These are phyloP conservation scores for Pachydiplax longipennis DNA, from an alignment of 2,888 invertebrate species.

Conservation along the genomic window DNA sequence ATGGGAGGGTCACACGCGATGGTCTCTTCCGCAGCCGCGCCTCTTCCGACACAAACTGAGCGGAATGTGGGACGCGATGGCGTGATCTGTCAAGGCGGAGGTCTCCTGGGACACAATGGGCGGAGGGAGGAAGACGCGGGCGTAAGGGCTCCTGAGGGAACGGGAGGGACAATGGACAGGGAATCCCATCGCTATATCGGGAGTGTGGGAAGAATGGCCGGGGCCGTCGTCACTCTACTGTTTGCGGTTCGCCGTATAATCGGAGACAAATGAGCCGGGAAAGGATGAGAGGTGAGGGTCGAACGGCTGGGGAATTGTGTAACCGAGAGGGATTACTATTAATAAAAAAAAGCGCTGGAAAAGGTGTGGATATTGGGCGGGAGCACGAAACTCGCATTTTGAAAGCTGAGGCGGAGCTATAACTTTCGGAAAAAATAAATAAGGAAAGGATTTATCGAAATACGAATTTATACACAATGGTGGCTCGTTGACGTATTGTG, in stretches of 20 bases:
- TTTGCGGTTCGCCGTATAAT: conserved; percentile 43
- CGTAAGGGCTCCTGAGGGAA: neutral
- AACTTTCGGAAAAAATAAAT: conserved; percentile 9
- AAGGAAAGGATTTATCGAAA: conserved; percentile 37
- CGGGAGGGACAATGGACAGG: neutral
- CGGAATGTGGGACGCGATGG: conserved; percentile 27
- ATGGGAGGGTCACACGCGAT: neutral
- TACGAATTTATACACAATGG: conserved; percentile 22
- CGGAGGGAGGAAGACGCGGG: neutral
- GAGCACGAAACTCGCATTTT: conserved; percentile 34
- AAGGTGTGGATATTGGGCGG: conserved; percentile 11
- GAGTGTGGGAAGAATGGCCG: conserved; percentile 25
- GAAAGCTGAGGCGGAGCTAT: conserved; percentile 22
- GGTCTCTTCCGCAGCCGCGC: neutral
- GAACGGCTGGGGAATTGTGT: neutral
- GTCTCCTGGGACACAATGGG: conserved; percentile 26
- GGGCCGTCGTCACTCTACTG: conserved; percentile 15
- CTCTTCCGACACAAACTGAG: neutral
- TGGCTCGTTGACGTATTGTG: conserved; percentile 13
- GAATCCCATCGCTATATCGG: neutral
- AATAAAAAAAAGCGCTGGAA: neutral
- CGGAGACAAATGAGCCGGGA: conserved; percentile 41
- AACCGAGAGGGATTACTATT: conserved; percentile 8
- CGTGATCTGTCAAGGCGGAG: conserved; percentile 41
- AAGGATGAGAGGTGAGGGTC: conserved; percentile 8